Evolutionary conservation across 2,888 invertebrate genomes (phyloP), one percentile per base, ranked within the genome.

Genomic region (Apamea anceps): DNA sequence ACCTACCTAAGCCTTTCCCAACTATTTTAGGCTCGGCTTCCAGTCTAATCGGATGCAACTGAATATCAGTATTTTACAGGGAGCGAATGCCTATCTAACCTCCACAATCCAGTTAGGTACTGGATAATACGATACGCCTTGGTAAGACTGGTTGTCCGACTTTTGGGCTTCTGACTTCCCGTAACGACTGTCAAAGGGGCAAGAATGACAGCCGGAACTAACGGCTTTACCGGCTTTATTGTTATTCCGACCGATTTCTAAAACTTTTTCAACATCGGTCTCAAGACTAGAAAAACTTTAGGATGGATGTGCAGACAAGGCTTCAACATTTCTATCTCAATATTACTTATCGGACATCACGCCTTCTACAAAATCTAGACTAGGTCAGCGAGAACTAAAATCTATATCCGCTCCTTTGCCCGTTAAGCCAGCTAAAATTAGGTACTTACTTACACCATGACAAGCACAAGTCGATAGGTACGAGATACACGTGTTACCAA

Each of bases 401-500:
- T 18, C 25, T 48, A 60, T 54, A 57, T 62, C 48, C 72, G 51
- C 32, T 28, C 32, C 63, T 63, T 45, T 37, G 15, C 1, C 42
- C 32, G 68, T 28, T 42, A 48, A 67, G 28, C 7, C 37, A 71
- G 45, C 28, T 48, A 42, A 18, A 75, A 48, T 15, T 45, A 81
- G 32, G 13, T 62, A 45, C 12, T 37, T n/a, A 68, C 51, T 51
- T 63, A 63, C 66, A 60, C 67, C 60, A 81, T 76, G 77, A 74
- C 82, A 75, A 54, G 70, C 75, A 66, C 21, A 60, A 72, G 60
- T 45, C n/a, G n/a, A 37, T 37, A 25, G 28, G 37, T 75, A 67
- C n/a, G 57, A 63, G 60, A 45, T 80, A 79, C 89, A 85, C 89
- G 87, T 84, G 82, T 25, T 79, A 1, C 5, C 10, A 32, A 78